These are phyloP conservation scores for Nysson spinosus DNA, from an alignment of 2,888 invertebrate species.

Conservation along the genomic window DNA sequence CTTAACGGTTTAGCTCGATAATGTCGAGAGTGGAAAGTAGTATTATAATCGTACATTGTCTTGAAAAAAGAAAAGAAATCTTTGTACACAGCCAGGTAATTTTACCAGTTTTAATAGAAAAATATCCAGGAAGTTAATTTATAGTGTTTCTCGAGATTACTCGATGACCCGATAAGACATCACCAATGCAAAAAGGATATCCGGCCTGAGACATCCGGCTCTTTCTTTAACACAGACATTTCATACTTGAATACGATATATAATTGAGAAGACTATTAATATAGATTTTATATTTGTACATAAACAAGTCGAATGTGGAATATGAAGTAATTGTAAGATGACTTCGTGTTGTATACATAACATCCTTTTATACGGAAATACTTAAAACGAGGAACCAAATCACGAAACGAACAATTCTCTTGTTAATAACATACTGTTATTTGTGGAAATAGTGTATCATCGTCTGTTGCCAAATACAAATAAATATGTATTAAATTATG, in stretches of 20 bases:
- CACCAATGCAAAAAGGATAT: conserved; percentile 8
- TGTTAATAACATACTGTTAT: conserved; percentile 51
- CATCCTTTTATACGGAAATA: conserved; percentile 48
- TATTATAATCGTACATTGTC: too few species aligned
- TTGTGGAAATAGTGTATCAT: conserved; percentile 53
- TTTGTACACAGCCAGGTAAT: too few species aligned
- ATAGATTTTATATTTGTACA: conserved; percentile 71
- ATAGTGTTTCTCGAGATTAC: too few species aligned
- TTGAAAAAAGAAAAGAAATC: too few species aligned
- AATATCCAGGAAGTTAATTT: too few species aligned
- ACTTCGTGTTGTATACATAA: conserved; percentile 47
- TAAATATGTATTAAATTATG: conserved; percentile 52
- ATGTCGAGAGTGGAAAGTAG: neutral
- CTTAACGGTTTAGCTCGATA: neutral
- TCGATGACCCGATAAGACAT: too few species aligned
- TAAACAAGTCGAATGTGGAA: conserved; percentile 50
- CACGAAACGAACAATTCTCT: conserved; percentile 47
- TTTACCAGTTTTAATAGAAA: conserved; percentile 1
- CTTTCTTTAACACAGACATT: conserved; percentile 26
- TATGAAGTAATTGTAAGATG: conserved; percentile 41
- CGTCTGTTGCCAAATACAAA: conserved; percentile 61
- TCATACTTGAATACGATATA: conserved; percentile 23
- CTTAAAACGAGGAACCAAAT: conserved; percentile 55
- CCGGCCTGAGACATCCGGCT: conserved; percentile 11
- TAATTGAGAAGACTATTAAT: conserved; percentile 55